Conservation (phyloP, 2,113 vertebrate species). For the Albula goreensis region DNA sequence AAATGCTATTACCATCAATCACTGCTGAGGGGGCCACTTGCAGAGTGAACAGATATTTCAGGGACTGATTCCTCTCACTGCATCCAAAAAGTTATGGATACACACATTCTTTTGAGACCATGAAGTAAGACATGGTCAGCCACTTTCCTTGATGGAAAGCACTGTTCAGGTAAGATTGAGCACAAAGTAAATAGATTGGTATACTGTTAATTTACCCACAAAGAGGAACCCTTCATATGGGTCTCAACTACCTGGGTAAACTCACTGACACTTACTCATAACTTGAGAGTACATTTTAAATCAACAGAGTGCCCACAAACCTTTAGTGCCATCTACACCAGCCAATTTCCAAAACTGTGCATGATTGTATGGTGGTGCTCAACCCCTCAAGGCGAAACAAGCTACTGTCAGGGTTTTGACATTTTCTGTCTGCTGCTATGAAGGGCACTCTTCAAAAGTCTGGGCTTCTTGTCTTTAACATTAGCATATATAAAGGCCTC, state of each 20-base stretch:
- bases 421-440: neutral
- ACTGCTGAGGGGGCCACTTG: neutral
- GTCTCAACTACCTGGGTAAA: neutral
- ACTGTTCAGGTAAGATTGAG: slow-evolving; percentile 44
- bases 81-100: neutral
- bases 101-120: slow-evolving; percentile 7
- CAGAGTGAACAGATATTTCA: neutral
- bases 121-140: neutral
- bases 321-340: neutral
- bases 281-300: neutral
- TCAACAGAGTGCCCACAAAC: neutral
- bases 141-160: slow-evolving; percentile 27
- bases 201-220: slow-evolving; percentile 3
- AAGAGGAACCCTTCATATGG: neutral
- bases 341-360: neutral
- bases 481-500: slow-evolving; percentile 57
- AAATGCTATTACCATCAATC: neutral
- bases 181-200: slow-evolving; percentile 38
- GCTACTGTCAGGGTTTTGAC: neutral
- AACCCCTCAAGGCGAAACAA: neutral
- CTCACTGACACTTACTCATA: neutral
- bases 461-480: slow-evolving; percentile 38
- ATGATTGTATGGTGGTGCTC: neutral
- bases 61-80: neutral
- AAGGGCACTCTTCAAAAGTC: slow-evolving; percentile 43